Conservation (phyloP, 2,113 vertebrate genomes). For the Elephantulus edwardii region DNA sequence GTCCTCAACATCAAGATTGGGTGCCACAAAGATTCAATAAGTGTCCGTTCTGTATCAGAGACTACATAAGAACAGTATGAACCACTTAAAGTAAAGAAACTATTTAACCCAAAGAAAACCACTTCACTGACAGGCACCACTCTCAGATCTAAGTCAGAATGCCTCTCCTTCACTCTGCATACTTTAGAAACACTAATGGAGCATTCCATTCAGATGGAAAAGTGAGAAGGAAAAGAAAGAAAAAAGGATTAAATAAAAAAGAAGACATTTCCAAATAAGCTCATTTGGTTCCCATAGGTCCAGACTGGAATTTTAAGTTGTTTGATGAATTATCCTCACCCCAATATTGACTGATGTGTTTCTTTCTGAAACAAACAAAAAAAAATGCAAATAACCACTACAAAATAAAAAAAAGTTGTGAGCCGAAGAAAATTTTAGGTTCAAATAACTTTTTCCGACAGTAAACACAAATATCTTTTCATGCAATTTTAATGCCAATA, state of each 20-base stretch:
- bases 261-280: background rate
- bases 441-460: background rate
- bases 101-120: background rate
- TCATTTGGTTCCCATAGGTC: background rate
- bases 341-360: background rate
- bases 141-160: background rate
- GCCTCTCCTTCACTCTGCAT: background rate
- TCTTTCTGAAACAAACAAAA: slow-evolving; percentile 16
- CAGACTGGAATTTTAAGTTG: background rate
- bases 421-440: background rate
- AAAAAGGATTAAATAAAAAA: background rate
- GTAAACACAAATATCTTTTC: background rate
- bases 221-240: background rate
- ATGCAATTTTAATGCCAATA: background rate
- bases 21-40: background rate
- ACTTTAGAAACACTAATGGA: slow-evolving; percentile 23
- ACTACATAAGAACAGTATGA: background rate
- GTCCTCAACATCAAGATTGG: background rate
- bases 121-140: background rate
- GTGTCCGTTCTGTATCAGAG: background rate
- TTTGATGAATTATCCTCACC: background rate
- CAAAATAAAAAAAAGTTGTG: background rate
- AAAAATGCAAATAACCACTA: background rate
- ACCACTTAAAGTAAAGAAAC: background rate
- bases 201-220: slow-evolving; percentile 34